phyloP scores from a whole-genome alignment of 1,140 invertebrate genomes.

The Drosophila athabasca region DNA sequence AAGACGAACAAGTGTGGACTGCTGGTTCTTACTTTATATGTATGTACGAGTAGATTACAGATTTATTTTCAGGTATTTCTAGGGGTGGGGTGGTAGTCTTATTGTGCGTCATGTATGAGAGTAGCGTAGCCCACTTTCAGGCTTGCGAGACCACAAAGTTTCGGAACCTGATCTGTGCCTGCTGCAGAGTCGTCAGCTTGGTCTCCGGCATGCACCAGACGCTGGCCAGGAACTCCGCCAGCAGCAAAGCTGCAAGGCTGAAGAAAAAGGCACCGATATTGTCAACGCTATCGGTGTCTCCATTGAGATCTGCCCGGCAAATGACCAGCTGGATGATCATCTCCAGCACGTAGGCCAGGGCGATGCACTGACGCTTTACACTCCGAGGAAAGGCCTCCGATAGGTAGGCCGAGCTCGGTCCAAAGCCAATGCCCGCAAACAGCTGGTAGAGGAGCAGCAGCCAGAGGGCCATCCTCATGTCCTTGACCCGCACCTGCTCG shows the following conservation, averaged over 20 bases:
- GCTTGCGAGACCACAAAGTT: slow-evolving; percentile 43
- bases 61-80: slow-evolving; percentile 38
- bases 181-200: slow-evolving; percentile 55
- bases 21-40: neutral
- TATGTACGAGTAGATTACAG: neutral
- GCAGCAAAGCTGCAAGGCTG: slow-evolving; percentile 41
- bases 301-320: slow-evolving; percentile 23
- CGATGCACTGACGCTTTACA: slow-evolving; percentile 62
- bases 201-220: slow-evolving; percentile 71
- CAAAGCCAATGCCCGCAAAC: slow-evolving; percentile 60
- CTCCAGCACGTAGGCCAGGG: slow-evolving; percentile 58
- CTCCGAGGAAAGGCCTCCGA: slow-evolving; percentile 70
- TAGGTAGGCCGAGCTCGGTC: slow-evolving; percentile 65
- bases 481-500: slow-evolving; percentile 6
- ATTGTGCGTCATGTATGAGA: neutral
- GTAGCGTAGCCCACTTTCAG: slow-evolving; percentile 33
- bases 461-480: slow-evolving; percentile 57
- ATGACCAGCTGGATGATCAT: slow-evolving; percentile 54
- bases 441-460: slow-evolving; percentile 62
- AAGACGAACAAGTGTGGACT: slow-evolving; percentile 7
- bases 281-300: neutral
- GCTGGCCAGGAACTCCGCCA: slow-evolving; percentile 53
- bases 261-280: slow-evolving; percentile 40
- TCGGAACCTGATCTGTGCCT: slow-evolving; percentile 69
- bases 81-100: slow-evolving; percentile 36